Evolutionary conservation across 2,113 vertebrate genomes (phyloP), one percentile per base, ranked within the genome.

Genomic region (Melierax canorus): DNA sequence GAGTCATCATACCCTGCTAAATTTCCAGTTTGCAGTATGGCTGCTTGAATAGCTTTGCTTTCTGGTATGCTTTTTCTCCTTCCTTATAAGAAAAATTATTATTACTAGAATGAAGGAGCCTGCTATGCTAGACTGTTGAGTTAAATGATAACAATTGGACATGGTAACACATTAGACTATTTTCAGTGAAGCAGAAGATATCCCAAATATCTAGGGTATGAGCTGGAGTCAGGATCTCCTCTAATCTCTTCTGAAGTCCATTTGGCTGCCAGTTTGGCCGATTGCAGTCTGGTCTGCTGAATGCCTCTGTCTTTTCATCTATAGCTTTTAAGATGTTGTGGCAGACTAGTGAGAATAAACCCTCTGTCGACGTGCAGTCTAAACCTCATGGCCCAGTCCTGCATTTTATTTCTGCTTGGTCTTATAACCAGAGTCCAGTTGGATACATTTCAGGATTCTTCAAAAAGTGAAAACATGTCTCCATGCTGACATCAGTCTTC

Each of bases 331-430:
- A 76, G 51, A 32, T 36, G 46, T 24, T 78, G 34, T 23, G 32
- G 43, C 1, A 2, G 21, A 12, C 45, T 50, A 36, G 12, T 62
- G 15, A 32, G 58, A 66, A 38, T 62, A 72, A 75, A 45, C 45
- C 16, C 13, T 59, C 45, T 81, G 56, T 43, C 0, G 3, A 12
- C 1, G 0, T 59, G 26, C 32, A 10, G 2, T 29, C 19, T 63
- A 38, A 58, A 69, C 55, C 26, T 59, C 11, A 5, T 53, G 5
- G 76, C n/a, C 32, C 23, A 43, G 39, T 71, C n/a, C 39, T 76
- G 50, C 20, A 17, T 71, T 75, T 89, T 71, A 15, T 34, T 85
- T 32, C 30, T 64, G 10, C 3, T 59, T 82, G 26, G 9, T 50
- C 38, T 59, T 59, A 15, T 11, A 59, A 34, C 12, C 16, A 34